phyloP scores from a whole-genome alignment of 2,797 vertebrate species.

The Hippocampus kuda region DNA sequence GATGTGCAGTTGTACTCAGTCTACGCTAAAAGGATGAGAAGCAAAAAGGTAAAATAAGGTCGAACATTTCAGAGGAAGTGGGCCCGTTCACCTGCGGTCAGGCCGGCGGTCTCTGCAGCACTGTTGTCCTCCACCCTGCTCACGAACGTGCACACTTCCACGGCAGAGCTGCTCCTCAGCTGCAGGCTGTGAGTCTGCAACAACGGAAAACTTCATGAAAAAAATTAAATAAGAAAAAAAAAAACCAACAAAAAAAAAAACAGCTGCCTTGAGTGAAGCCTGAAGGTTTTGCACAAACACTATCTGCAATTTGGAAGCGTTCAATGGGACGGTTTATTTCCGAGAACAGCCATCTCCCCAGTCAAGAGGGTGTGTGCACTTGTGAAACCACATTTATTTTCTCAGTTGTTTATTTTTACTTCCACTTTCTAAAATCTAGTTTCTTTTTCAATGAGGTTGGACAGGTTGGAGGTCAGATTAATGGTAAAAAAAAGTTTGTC shows the following conservation, averaged over 20 bases:
- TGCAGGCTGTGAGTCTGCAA: slow-evolving; percentile 76
- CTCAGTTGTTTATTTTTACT: not conserved
- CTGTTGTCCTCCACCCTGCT: slow-evolving; percentile 77
- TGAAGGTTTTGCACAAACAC: not conserved
- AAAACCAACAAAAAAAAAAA: not conserved
- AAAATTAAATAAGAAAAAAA: not conserved
- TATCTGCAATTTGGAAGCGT: no score
- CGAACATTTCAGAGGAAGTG: not conserved
- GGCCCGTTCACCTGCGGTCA: slow-evolving; percentile 72
- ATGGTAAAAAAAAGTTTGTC: not conserved
- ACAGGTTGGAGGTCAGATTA: not conserved
- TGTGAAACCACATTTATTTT: not conserved
- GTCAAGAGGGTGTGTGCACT: not conserved
- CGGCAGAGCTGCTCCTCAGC: slow-evolving; percentile 52
- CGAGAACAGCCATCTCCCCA: not conserved
- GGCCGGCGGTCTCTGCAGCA: slow-evolving; percentile 76
- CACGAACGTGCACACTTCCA: slow-evolving; percentile 77
- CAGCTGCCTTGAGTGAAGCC: not conserved
- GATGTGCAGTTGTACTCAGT: not conserved
- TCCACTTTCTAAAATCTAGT: not conserved
- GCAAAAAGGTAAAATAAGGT: not conserved
- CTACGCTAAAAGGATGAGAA: not conserved
- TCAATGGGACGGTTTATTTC: not conserved
- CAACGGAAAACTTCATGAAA: slow-evolving; percentile 12
- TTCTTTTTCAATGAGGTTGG: not conserved